A percentile compares a stretch with the other conserved stretches of the same genome.
Evolutionary conservation across 2,888 invertebrate species (phyloP).

Genomic region (Dolichopus griseipennis): DNA sequence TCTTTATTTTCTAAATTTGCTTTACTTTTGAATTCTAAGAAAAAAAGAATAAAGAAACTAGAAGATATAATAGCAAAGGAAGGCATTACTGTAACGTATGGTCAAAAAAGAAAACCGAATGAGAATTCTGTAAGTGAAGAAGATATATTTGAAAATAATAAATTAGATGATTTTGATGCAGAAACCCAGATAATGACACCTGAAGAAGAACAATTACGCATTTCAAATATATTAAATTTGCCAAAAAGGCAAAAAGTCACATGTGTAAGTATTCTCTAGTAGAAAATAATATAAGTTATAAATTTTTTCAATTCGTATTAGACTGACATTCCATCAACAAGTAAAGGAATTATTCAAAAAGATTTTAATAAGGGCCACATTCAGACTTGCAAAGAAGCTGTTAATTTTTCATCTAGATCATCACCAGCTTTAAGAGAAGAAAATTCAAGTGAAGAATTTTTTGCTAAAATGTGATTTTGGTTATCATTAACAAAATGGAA

Average conservation of each 20-base stretch:
- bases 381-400: not conserved
- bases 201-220: not conserved
- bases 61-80: not conserved
- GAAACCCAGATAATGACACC: not conserved
- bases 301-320: not conserved
- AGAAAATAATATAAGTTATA: not conserved
- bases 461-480: not conserved
- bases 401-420: not conserved
- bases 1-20: conserved; percentile 18
- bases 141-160: not conserved
- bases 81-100: not conserved
- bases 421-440: not conserved
- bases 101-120: not conserved
- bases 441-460: not conserved
- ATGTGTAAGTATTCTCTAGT: not conserved
- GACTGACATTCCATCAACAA: not conserved
- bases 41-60: conserved; percentile 16
- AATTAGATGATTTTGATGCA: not conserved
- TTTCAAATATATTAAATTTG: not conserved
- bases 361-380: not conserved
- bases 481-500: too few species aligned
- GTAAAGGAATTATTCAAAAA: not conserved
- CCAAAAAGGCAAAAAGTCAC: not conserved
- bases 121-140: not conserved
- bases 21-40: conserved; percentile 18